A percentile compares a stretch with the other conserved stretches of the same genome.
phyloP scores from a whole-genome alignment of 2,113 vertebrate genomes.

The Lontra canadensis region DNA sequence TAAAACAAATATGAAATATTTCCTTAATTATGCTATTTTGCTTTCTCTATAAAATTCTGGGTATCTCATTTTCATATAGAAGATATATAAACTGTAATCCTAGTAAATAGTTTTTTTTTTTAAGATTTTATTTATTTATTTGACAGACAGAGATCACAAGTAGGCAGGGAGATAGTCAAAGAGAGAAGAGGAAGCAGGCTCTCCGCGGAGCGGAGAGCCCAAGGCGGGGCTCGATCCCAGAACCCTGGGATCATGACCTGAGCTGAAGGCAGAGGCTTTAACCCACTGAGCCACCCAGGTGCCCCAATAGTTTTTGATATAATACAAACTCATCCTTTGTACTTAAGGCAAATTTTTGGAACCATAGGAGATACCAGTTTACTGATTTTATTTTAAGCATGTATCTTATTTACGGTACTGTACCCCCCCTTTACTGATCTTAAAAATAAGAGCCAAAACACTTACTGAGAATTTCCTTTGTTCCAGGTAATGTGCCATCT shows the following conservation, averaged over 20 bases:
- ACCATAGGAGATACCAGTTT: not conserved
- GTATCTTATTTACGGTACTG: not conserved
- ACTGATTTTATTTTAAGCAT: not conserved
- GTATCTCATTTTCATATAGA: constrained; percentile 1
- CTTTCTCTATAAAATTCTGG: constrained; percentile 64
- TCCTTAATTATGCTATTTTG: constrained; percentile 74
- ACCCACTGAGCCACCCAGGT: too few species aligned
- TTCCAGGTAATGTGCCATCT: not conserved
- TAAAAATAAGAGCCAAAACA: not conserved
- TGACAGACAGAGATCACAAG: too few species aligned
- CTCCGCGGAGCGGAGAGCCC: too few species aligned
- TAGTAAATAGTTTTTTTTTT: not conserved
- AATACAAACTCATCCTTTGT: constrained; percentile 1
- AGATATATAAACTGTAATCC: not conserved
- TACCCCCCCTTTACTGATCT: not conserved
- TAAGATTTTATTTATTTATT: too few species aligned
- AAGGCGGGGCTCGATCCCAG: too few species aligned
- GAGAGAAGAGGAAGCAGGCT: too few species aligned
- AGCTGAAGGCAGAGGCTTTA: too few species aligned
- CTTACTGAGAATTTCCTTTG: not conserved
- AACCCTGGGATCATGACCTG: too few species aligned
- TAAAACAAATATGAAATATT: constrained; percentile 74
- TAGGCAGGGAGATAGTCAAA: too few species aligned
- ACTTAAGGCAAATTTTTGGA: not conserved
- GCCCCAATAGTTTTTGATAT: not conserved